These are phyloP conservation scores for Cartodere bifasciata DNA, from an alignment of 2,888 invertebrate genomes.

Conservation along the genomic window DNA sequence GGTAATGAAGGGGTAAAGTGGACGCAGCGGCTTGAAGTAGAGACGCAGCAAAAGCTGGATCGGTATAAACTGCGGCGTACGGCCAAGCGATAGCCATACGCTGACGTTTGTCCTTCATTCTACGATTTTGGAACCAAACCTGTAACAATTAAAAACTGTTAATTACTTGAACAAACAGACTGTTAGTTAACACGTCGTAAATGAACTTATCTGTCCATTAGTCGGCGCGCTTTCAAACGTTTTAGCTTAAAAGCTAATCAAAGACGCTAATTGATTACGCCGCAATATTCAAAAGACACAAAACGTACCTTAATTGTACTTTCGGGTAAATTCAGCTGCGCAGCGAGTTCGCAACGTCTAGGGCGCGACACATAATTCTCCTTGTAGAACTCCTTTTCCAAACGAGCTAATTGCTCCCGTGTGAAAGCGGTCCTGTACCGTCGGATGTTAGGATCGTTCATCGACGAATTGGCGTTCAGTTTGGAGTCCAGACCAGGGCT, in stretches of 20 bases:
- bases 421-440: constrained; percentile 96
- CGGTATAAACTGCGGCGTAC: constrained; percentile 85
- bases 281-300: too few species aligned
- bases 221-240: too few species aligned
- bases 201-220: background rate
- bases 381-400: constrained; percentile 93
- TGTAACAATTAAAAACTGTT: constrained; percentile 36
- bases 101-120: constrained; percentile 97
- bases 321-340: constrained; percentile 85
- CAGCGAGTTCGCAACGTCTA: constrained; percentile 85
- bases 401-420: constrained; percentile 76
- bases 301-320: constrained; percentile 95
- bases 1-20: constrained; percentile 40
- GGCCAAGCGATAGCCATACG: constrained; percentile 92
- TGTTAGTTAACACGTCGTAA: background rate
- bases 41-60: constrained; percentile 87
- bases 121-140: constrained; percentile 96
- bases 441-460: constrained; percentile 56
- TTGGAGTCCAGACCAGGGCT: constrained; percentile 32
- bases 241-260: too few species aligned
- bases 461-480: constrained; percentile 16
- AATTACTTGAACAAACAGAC: background rate
- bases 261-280: too few species aligned
- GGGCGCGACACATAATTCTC: constrained; percentile 98
- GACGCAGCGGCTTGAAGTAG: constrained; percentile 81